A percentile compares a stretch with the other conserved stretches of the same genome.
These are phyloP conservation scores for Gallinago solitaria DNA, from an alignment of 2,797 vertebrate species.

Conservation along the genomic window DNA sequence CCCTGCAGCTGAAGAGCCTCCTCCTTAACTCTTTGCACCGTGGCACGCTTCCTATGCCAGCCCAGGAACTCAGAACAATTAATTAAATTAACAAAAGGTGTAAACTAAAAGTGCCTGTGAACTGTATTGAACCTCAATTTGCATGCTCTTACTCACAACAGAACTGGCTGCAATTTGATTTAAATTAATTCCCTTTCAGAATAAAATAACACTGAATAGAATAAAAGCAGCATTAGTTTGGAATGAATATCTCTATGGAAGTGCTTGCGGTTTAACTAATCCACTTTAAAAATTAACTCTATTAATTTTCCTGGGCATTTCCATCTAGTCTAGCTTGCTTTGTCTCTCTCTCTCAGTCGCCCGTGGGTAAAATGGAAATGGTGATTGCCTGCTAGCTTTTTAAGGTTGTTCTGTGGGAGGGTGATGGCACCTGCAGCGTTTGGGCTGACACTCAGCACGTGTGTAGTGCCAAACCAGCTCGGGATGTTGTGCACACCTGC, in stretches of 20 bases:
- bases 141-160: conserved; percentile 17
- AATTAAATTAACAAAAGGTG: conserved; percentile 41
- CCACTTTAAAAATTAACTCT: conserved; percentile 8
- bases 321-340: neutral
- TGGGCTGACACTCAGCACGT: neutral
- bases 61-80: neutral
- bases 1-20: neutral
- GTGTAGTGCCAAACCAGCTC: neutral
- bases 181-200: conserved; percentile 50
- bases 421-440: neutral
- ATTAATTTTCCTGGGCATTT: conserved; percentile 1
- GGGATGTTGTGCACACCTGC: neutral
- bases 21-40: neutral
- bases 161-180: conserved; percentile 39
- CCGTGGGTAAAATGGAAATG: neutral
- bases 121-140: conserved; percentile 21
- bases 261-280: conserved; percentile 48
- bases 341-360: neutral
- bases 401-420: neutral
- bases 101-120: conserved; percentile 14
- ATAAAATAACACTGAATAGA: conserved; percentile 32
- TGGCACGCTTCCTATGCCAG: neutral
- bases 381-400: neutral
- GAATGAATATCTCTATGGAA: conserved; percentile 1
- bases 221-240: conserved; percentile 36